Conservation (phyloP, 2,113 vertebrate genomes). For the Phalacrocorax pelagicus region DNA sequence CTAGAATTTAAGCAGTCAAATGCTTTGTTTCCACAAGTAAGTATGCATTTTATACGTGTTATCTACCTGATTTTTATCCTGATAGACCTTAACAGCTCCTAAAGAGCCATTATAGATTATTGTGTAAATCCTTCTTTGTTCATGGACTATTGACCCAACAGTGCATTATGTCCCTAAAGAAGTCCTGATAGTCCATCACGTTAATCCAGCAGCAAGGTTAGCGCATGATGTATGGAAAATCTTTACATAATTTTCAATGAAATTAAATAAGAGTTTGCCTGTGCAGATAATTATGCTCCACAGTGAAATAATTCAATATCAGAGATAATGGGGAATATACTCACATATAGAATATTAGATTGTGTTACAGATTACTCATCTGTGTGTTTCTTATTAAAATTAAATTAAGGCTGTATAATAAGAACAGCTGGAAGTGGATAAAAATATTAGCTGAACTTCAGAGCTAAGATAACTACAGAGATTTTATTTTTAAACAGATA, state of each 20-base stretch:
- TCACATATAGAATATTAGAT: background rate
- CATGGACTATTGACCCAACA: conserved; percentile 55
- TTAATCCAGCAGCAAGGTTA: conserved; percentile 57
- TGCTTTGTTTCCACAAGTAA: background rate
- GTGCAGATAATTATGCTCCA: background rate
- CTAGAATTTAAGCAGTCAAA: background rate
- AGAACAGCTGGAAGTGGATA: background rate
- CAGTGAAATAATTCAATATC: conserved; percentile 30
- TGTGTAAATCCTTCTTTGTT: conserved; percentile 67
- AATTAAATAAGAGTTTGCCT: conserved; percentile 62
- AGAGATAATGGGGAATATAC: background rate
- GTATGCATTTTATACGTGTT: background rate
- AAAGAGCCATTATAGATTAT: conserved; percentile 64
- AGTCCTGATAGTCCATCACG: conserved; percentile 49
- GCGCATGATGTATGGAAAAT: background rate
- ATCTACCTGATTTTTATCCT: conserved; percentile 50
- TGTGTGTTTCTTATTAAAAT: background rate
- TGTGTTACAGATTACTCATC: background rate
- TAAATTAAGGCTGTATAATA: background rate
- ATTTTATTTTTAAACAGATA: background rate
- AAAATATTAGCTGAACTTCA: background rate
- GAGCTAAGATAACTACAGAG: background rate
- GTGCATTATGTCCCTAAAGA: conserved; percentile 52
- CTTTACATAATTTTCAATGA: conserved; percentile 60
- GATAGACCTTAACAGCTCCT: conserved; percentile 52